Conservation (phyloP, 2,888 invertebrate genomes). For the Cloeon dipterum region DNA sequence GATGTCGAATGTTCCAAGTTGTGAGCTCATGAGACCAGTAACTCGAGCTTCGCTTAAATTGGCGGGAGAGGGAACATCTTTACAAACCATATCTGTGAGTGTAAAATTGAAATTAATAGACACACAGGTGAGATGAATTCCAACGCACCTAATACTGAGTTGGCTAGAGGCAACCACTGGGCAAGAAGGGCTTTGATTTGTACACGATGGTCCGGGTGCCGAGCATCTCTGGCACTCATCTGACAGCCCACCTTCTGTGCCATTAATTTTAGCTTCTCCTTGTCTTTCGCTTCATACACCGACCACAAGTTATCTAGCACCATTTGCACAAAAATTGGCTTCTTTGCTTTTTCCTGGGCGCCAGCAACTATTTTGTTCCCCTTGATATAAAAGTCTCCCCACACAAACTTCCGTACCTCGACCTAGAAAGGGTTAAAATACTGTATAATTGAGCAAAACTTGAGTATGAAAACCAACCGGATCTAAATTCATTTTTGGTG, state of each 20-base stretch:
- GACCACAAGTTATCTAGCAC: conserved; percentile 80
- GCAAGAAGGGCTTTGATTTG: conserved; percentile 62
- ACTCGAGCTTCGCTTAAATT: conserved; percentile 51
- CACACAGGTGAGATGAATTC: too few species aligned
- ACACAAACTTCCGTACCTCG: conserved; percentile 51
- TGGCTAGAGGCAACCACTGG: conserved; percentile 76
- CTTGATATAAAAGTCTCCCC: conserved; percentile 87
- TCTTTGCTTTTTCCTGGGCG: conserved; percentile 78
- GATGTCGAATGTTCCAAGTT: conserved; percentile 38
- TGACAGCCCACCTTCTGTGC: conserved; percentile 56
- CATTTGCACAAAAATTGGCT: conserved; percentile 79
- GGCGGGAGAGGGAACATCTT: conserved; percentile 60
- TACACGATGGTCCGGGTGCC: conserved; percentile 49
- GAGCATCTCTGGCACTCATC: conserved; percentile 48
- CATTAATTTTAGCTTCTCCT: conserved; percentile 42
- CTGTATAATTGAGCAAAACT: not conserved
- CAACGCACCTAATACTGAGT: conserved; percentile 36
- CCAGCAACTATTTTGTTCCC: conserved; percentile 62
- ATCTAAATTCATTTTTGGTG: not conserved
- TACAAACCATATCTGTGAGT: conserved; percentile 40
- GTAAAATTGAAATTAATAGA: not conserved
- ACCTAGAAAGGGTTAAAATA: not conserved
- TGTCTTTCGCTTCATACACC: conserved; percentile 63
- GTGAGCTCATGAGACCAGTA: conserved; percentile 58
- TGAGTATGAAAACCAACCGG: not conserved